Evolutionary conservation across 2,113 vertebrate genomes (phyloP).

Genomic region (Rhegmatorhina hoffmannsi): DNA sequence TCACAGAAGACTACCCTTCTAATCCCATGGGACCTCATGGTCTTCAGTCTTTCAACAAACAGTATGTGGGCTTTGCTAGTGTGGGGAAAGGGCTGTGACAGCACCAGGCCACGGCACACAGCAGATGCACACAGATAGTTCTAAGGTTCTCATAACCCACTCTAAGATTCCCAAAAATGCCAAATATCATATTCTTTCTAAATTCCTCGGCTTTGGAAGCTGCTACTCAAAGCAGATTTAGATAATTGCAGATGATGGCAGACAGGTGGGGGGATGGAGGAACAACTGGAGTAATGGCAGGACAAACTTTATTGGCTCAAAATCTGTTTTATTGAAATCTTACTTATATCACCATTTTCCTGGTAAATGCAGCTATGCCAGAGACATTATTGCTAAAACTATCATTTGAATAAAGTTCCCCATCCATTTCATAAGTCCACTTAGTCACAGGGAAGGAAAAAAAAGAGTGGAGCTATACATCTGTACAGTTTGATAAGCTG

Average conservation of each 20-base stretch:
- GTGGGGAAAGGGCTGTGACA: background rate
- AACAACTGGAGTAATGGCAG: background rate
- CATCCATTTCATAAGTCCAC: background rate
- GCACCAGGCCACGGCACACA: background rate
- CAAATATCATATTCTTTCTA: background rate
- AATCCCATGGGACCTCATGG: background rate
- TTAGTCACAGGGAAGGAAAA: background rate
- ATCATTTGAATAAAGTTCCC: background rate
- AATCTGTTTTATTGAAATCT: background rate
- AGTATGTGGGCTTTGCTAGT: accelerated
- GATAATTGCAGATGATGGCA: background rate
- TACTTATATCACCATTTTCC: background rate
- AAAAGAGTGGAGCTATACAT: background rate
- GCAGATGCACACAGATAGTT: accelerated
- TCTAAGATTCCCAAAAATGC: background rate
- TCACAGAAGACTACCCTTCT: background rate
- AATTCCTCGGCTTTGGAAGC: background rate
- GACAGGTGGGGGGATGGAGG: accelerated
- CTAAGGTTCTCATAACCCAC: background rate
- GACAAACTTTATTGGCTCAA: background rate
- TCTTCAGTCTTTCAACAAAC: background rate
- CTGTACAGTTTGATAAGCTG: background rate
- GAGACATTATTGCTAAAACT: background rate
- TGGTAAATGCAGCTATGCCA: background rate
- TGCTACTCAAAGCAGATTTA: background rate